Evolutionary conservation across 2,797 vertebrate genomes (phyloP).

Genomic region (Platalea minor): DNA sequence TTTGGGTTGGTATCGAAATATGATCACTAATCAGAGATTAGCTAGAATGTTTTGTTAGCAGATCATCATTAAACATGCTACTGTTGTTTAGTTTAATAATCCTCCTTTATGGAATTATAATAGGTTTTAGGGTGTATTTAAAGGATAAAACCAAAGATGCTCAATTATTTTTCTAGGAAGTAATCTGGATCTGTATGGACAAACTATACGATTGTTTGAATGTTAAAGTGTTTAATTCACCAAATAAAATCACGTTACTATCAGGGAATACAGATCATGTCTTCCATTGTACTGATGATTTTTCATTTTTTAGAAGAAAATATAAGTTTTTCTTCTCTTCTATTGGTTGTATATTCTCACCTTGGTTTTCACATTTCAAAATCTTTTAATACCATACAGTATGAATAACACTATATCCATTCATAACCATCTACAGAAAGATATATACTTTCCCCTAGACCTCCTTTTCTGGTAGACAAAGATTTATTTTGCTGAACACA

Average conservation of each 20-base stretch:
- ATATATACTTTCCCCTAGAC: background rate
- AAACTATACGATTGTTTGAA: background rate
- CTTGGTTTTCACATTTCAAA: background rate
- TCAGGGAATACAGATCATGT: background rate
- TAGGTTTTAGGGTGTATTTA: slow-evolving; percentile 7
- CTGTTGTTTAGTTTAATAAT: slow-evolving; percentile 28
- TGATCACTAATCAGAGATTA: slow-evolving; percentile 19
- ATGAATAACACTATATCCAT: background rate
- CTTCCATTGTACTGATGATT: background rate
- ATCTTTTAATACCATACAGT: background rate
- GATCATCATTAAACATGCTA: slow-evolving; percentile 19
- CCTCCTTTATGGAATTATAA: background rate
- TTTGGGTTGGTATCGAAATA: background rate
- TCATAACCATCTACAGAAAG: background rate
- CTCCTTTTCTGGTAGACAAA: background rate
- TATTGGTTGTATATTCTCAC: background rate
- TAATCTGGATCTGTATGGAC: background rate
- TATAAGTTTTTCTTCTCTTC: background rate
- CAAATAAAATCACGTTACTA: background rate
- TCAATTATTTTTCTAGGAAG: slow-evolving; percentile 10
- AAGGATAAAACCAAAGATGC: slow-evolving; percentile 19
- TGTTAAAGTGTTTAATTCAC: background rate
- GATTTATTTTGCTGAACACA: background rate
- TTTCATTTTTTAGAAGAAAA: background rate
- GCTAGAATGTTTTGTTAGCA: slow-evolving; percentile 18